These are phyloP conservation scores for Akabosia matsudoensis DNA, from an alignment of 1,140 invertebrate genomes.

Conservation along the genomic window DNA sequence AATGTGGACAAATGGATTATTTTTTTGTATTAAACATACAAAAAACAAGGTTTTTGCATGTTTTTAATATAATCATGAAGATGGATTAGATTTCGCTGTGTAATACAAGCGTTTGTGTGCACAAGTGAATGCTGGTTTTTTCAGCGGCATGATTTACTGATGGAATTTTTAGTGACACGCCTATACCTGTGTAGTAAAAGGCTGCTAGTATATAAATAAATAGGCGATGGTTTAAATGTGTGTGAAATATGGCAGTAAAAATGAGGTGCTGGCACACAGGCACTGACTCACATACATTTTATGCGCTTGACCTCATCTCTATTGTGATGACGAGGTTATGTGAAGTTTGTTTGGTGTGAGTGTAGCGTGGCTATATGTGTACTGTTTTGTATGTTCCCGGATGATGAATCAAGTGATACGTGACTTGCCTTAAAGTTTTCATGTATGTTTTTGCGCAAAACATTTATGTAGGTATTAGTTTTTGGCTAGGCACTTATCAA, in stretches of 20 bases:
- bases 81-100: no score
- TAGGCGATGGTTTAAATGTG: neutral
- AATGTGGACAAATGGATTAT: neutral
- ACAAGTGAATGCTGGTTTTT: no score
- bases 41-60: neutral
- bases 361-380: neutral
- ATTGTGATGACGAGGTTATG: neutral
- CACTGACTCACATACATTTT: no score
- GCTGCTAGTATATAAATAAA: neutral
- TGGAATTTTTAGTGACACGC: conserved; percentile 18
- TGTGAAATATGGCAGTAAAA: neutral
- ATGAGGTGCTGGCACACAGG: no score
- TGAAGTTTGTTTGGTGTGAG: neutral
- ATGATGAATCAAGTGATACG: neutral
- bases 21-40: neutral
- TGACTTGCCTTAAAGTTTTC: neutral
- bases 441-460: neutral
- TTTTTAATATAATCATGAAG: neutral
- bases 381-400: conserved; percentile 1
- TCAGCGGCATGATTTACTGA: neutral
- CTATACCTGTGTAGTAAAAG: neutral
- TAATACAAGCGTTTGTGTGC: no score
- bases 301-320: conserved; percentile 3
- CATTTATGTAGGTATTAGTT: neutral
- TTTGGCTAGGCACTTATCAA: no score